These are phyloP conservation scores for Acanthurus tractus DNA, from an alignment of 2,797 vertebrate species.

Conservation along the genomic window DNA sequence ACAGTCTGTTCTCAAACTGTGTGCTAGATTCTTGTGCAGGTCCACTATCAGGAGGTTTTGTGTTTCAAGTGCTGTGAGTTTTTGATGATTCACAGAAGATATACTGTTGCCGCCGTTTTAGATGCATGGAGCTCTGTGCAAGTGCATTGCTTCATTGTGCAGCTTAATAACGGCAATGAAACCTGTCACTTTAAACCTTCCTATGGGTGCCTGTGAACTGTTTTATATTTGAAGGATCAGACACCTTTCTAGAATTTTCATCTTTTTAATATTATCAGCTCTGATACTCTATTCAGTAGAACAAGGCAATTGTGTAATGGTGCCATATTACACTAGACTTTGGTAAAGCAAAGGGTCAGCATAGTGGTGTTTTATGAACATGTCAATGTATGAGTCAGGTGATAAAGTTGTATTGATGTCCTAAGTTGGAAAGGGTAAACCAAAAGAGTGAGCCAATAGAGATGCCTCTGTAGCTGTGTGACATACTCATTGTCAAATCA, in stretches of 20 bases:
- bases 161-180: constrained; percentile 7
- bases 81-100: constrained; percentile 56
- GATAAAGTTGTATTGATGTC: background rate
- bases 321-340: background rate
- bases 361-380: background rate
- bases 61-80: constrained; percentile 4
- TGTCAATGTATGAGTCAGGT: background rate
- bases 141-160: constrained; percentile 13
- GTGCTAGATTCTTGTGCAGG: constrained; percentile 3
- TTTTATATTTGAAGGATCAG: too few species aligned
- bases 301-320: background rate
- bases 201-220: background rate
- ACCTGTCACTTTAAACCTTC: constrained; percentile 60
- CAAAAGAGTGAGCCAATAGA: background rate
- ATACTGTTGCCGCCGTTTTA: constrained; percentile 1
- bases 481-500: constrained; percentile 19
- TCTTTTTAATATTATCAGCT: background rate
- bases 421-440: background rate
- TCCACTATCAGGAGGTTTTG: constrained; percentile 14
- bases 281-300: background rate
- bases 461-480: constrained; percentile 13
- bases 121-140: constrained; percentile 1
- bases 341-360: background rate
- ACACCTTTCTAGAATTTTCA: too few species aligned
- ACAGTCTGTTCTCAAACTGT: constrained; percentile 42